Evolutionary conservation across 2,113 vertebrate species (phyloP).

Genomic region (Cyprinodon variegatus): DNA sequence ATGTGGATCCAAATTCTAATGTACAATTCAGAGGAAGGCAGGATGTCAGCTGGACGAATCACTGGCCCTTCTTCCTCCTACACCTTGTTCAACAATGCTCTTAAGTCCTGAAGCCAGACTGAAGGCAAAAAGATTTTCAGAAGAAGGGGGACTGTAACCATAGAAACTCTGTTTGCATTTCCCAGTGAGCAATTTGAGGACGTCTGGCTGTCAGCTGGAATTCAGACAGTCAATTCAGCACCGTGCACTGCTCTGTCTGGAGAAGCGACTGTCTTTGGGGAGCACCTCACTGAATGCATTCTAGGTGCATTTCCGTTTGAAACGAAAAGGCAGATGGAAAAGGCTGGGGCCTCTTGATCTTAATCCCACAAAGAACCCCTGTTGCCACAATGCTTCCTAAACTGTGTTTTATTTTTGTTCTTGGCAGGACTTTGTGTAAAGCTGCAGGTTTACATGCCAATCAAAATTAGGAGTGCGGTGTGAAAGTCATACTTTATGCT

Average conservation of each 20-base stretch:
- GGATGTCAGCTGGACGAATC: slow-evolving; percentile 30
- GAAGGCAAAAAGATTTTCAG: slow-evolving; percentile 65
- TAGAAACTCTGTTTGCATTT: slow-evolving; percentile 84
- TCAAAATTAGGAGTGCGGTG: slow-evolving; percentile 64
- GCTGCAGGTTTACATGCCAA: slow-evolving; percentile 40
- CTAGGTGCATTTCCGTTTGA: slow-evolving; percentile 66
- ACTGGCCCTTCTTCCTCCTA: slow-evolving; percentile 39
- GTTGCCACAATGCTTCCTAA: slow-evolving; percentile 12
- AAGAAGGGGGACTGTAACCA: slow-evolving; percentile 67
- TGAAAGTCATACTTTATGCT: slow-evolving; percentile 51
- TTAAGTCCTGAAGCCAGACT: slow-evolving; percentile 40
- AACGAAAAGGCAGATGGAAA: slow-evolving; percentile 61
- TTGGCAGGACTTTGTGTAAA: slow-evolving; percentile 43
- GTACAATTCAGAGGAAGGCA: not conserved
- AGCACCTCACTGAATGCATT: slow-evolving; percentile 68
- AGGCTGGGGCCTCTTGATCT: slow-evolving; percentile 31
- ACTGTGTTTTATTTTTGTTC: slow-evolving; percentile 50
- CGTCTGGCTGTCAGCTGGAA: slow-evolving; percentile 75
- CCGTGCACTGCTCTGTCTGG: slow-evolving; percentile 57
- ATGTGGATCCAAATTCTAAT: not conserved
- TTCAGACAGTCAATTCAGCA: slow-evolving; percentile 71
- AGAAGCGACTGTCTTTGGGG: slow-evolving; percentile 65
- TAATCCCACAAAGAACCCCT: slow-evolving; percentile 10
- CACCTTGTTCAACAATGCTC: slow-evolving; percentile 25
- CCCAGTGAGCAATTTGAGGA: slow-evolving; percentile 77